Conservation (phyloP, 2,797 vertebrate species). For the Pogoniulus pusillus region DNA sequence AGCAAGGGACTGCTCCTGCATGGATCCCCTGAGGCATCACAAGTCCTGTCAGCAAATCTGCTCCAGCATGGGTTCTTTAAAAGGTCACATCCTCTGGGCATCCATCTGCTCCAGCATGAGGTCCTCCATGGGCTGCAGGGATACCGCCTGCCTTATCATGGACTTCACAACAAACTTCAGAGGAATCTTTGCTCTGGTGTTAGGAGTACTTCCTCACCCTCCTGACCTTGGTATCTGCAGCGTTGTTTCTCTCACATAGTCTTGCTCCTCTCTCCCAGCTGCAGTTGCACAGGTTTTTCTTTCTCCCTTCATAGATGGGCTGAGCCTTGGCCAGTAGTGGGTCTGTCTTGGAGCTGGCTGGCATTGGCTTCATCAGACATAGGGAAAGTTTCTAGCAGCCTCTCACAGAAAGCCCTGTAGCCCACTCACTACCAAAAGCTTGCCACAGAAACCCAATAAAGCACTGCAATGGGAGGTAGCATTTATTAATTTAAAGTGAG, state of each 20-base stretch:
- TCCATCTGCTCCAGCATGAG: not conserved
- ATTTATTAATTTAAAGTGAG: not conserved
- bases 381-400: not conserved
- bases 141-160: not conserved
- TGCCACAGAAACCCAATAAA: not conserved
- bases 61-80: not conserved
- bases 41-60: too few species aligned
- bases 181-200: not conserved
- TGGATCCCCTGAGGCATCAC: not conserved
- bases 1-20: not conserved
- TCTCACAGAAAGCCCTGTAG: not conserved
- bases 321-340: not conserved
- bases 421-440: not conserved
- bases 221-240: not conserved
- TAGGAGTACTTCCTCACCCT: not conserved
- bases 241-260: not conserved
- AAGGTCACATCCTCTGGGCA: too few species aligned
- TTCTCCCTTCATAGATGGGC: too few species aligned
- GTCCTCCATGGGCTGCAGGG: not conserved
- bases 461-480: not conserved
- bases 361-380: not conserved
- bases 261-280: not conserved
- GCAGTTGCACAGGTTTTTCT: not conserved
- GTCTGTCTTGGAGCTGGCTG: not conserved
- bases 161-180: not conserved